A percentile compares a stretch with the other conserved stretches of the same genome.
Conservation (phyloP, 2,113 vertebrate genomes). For the Cottus gobio region DNA sequence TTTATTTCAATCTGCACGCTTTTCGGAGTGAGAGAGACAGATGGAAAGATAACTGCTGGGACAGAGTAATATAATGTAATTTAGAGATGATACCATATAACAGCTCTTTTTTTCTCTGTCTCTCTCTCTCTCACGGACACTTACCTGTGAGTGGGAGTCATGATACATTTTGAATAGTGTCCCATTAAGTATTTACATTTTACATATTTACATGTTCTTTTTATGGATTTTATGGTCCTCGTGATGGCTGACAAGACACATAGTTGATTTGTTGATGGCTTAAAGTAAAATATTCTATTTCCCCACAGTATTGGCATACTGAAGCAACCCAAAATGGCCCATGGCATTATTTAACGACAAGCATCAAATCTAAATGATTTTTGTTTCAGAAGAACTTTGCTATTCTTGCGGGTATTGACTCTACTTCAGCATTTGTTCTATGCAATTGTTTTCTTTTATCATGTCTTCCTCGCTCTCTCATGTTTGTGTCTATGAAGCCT, state of each 20-base stretch:
- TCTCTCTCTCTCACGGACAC: background rate
- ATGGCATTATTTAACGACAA: background rate
- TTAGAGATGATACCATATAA: slow-evolving; percentile 1
- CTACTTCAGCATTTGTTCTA: slow-evolving; percentile 14
- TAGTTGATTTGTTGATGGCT: background rate
- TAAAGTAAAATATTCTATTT: background rate
- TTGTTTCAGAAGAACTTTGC: background rate
- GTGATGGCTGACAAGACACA: background rate
- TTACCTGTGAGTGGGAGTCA: background rate
- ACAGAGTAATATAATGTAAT: slow-evolving; percentile 15
- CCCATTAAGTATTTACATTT: no score
- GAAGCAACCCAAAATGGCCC: background rate
- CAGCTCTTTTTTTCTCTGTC: slow-evolving; percentile 2
- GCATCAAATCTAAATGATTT: background rate
- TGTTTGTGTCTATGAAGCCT: background rate
- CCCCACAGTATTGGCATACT: background rate
- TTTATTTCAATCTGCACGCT: background rate
- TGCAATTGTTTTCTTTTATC: background rate
- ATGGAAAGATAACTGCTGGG: slow-evolving; percentile 25
- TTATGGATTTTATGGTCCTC: background rate
- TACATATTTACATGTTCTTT: background rate
- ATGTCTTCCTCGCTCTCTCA: background rate
- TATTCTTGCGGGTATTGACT: background rate
- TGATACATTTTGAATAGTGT: background rate
- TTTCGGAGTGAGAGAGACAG: slow-evolving; percentile 1